Base-by-base conservation (phyloP, 1,140 invertebrate genomes). In the Stenopsyche tienmushanensis region DNA sequence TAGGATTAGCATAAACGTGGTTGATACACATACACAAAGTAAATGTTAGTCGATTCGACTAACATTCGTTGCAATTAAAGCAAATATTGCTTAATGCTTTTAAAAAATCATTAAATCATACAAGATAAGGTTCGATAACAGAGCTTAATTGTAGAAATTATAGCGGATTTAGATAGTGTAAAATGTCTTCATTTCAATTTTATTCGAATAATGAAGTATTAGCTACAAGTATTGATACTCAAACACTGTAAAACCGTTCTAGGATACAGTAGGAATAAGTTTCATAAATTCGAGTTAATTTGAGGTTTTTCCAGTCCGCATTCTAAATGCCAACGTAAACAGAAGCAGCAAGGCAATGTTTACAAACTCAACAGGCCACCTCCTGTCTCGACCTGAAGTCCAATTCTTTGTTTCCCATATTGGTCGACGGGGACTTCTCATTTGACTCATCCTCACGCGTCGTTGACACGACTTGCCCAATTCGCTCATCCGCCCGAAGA, bases 331-430 rank as follows among this genome's bases (percentile, higher is more conserved):
- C 29, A 5, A 34, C 29, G 29, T 34, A 5, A 13, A 7, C 29
- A 5, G 29, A 34, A 34, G n/a, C n/a, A n/a, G n/a, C n/a, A 34
- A 13, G 29, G 29, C 5, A 7, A 5, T 34, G 13, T 34, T 34
- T 34, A 34, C 13, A 34, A 34, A 7, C 8, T 8, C 5, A 47
- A 15, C 17, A 15, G 44, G 17, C 8, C 44, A 20, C 10, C 10
- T 47, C 44, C 5, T 8, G 44, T 47, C 17, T 7, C 10, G 17
- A 18, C 44, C 18, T 20, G 44, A 5, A 8, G 44, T 13, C 18
- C 44, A 7, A 15, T 13, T 18, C 44, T 47, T 47, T 47, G 44
- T 47, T 47, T 47, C 17, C 44, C 44, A 47, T 47, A 47, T 47
- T 8, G 7, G 44, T 20, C 44, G 5, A 20, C 44, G 44, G 44